These are phyloP conservation scores for Drosophila ironensis DNA, from an alignment of 1,140 invertebrate species.

Conservation along the genomic window DNA sequence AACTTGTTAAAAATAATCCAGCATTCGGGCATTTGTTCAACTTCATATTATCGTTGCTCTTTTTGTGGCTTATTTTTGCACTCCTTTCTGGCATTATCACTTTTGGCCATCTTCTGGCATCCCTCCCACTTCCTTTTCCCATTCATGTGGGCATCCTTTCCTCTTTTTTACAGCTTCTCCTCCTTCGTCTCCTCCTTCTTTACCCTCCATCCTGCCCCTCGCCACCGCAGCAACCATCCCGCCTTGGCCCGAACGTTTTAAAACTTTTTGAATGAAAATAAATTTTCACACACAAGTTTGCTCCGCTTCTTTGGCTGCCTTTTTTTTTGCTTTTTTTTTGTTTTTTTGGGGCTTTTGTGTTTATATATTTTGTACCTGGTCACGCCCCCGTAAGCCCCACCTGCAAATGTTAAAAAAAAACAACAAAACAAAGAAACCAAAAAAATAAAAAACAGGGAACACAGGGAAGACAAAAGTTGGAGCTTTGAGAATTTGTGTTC, in stretches of 20 bases:
- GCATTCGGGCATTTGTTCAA: too few relatives aligned
- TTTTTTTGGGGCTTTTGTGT: conserved; percentile 2
- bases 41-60: not conserved
- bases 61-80: not conserved
- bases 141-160: conserved; percentile 3
- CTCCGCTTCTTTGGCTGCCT: conserved; percentile 6
- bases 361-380: conserved; percentile 36
- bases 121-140: conserved; percentile 27
- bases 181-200: not conserved
- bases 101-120: too few relatives aligned
- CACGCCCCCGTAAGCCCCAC: conserved; percentile 33
- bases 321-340: not conserved
- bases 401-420: conserved; percentile 30
- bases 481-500: conserved; percentile 16
- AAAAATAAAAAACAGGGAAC: too few relatives aligned
- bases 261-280: conserved; percentile 76
- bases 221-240: too few relatives aligned
- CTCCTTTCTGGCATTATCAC: not conserved
- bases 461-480: conserved; percentile 19
- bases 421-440: too few relatives aligned
- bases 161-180: not conserved
- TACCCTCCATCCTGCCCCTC: not conserved
- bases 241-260: not conserved
- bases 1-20: too few relatives aligned
- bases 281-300: conserved; percentile 63